Base-by-base conservation (phyloP, 2,888 invertebrate genomes). In the Nephrotoma guestfalica region DNA sequence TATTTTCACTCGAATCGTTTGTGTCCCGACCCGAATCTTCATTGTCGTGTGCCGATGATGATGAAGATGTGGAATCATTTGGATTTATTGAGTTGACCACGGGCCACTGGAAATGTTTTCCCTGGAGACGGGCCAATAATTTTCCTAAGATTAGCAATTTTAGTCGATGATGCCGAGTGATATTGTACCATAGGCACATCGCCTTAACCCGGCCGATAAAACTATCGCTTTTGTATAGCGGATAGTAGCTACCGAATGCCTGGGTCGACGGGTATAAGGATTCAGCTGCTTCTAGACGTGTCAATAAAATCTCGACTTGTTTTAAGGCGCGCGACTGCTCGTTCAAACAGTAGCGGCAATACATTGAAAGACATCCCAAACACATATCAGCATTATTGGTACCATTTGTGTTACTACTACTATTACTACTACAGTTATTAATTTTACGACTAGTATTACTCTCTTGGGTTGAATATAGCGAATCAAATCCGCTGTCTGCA, bases 111-210 rank as follows among this genome's bases (percentile, higher is more conserved):
- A 91, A 92, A 86, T 90, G 90, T 87, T 91, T 90, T 4, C 91
- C 88, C 88, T 92, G 91, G 47, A 92, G 88, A 90, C 91, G 89
- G 71, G 91, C 90, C 88, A 96, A 90, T 89, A 96, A 93, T 90
- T 94, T 94, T 0, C 95, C 94, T 89, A 96, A 92, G 87, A 96
- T 94, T 87, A 95, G 92, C 88, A 98, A 92, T 91, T 96, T 97
- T 86, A 97, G 93, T 86, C 96, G 94, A 91, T 97, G 95, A 91
- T 97, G 96, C 88, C 94, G 94, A 0, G 96, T 96, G 90, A 96
- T 95, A 91, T 98, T 98, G 91, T 96, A 96, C 98, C 98, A 98
- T 2, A 97, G 92, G 89, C 96, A 97, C 94, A 98, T 95, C 11
- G 97, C 95, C 92, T 94, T 92, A 43, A 92, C 91, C 51, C 90